Evolutionary conservation across 2,888 invertebrate genomes (phyloP), one percentile per base, ranked within the genome.

Genomic region (Hemaris fuciformis): DNA sequence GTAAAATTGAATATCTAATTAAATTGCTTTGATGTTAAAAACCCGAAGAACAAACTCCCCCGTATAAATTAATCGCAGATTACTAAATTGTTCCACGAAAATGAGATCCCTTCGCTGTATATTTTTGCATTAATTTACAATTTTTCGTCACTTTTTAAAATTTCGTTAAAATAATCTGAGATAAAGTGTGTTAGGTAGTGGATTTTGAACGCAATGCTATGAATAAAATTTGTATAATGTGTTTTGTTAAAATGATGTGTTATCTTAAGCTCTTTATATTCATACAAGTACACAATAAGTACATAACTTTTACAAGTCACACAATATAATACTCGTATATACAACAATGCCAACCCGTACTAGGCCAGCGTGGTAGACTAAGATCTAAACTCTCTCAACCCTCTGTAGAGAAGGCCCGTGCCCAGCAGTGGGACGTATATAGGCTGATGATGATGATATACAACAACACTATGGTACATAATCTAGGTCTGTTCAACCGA

Each of bases 101-200:
- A 18, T 43, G 38, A 18, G 31, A 25, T 7, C 6, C 53, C 27
- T 4, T 3, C 27, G 3, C 18, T 53, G 53, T 27, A 31, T 31
- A 53, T 31, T 31, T 53, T 53, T 53, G 31, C 53, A 53, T 53
- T n/a, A 53, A 53, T 53, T 53, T 53, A 18, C 53, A 53, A 31
- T 53, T 8, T 18, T 27, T 31, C 18, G 18, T 3, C 18, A 31
- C 10, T 18, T 53, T 53, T 53, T 25, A 8, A 20, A 18, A 25
- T 25, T 25, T 25, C 15, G 38, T 38, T 38, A 3, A 38, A n/a
- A 48, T 10, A 6, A 10, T 43, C 3, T 27, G 15, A 5, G 15
- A n/a, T 48, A 48, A 27, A 7, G 15, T 3, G 48, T 15, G 15
- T 48, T 48, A 27, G 25, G 15, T 15, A 25, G 15, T 25, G n/a